phyloP scores from a whole-genome alignment of 2,888 invertebrate species.

The Apamea anceps region DNA sequence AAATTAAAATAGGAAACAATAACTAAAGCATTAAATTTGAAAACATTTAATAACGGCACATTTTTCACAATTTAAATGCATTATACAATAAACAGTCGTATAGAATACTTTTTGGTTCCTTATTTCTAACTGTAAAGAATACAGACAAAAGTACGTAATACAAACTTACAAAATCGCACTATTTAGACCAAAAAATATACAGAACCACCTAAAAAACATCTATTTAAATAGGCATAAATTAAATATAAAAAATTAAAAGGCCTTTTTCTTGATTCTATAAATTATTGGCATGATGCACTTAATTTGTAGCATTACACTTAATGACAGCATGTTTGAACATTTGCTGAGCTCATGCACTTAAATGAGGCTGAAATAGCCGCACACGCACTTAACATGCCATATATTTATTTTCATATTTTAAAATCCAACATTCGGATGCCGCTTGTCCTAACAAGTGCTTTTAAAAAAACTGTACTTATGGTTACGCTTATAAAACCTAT shows the following conservation, averaged over 20 bases:
- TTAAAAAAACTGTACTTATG: constrained; percentile 31
- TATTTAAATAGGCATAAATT: not conserved
- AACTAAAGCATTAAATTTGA: constrained; percentile 6
- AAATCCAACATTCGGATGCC: not conserved
- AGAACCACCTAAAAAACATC: not conserved
- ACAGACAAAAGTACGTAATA: constrained; percentile 1
- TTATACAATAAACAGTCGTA: constrained; percentile 57
- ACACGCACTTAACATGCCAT: not conserved
- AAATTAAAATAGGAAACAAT: not conserved
- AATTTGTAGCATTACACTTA: not conserved
- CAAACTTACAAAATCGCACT: constrained; percentile 6
- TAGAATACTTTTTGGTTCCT: constrained; percentile 52
- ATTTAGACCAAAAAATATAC: constrained; percentile 14
- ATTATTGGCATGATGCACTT: not conserved
- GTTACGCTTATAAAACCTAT: constrained; percentile 13
- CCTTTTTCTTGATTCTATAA: not conserved
- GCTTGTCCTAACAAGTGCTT: not conserved
- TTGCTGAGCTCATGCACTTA: not conserved
- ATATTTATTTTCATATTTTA: not conserved
- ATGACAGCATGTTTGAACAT: not conserved
- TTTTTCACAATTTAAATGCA: constrained; percentile 60
- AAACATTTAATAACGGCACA: constrained; percentile 67
- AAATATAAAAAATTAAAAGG: not conserved
- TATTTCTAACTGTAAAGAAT: constrained; percentile 25
- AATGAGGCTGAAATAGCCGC: too few relatives aligned